Conservation (phyloP, 2,797 vertebrate genomes). For the Ptychobarbus kaznakovi region DNA sequence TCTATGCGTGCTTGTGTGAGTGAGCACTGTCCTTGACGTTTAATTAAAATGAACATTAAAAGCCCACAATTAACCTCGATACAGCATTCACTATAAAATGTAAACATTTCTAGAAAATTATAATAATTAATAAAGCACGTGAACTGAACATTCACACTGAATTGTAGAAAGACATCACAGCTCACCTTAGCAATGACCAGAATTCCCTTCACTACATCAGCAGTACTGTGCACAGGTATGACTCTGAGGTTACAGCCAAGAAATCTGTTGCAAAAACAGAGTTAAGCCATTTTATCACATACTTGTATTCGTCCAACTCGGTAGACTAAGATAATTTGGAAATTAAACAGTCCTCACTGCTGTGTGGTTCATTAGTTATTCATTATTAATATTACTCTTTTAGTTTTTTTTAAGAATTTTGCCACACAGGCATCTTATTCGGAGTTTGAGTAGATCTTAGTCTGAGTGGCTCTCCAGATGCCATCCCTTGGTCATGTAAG, state of each 20-base stretch:
- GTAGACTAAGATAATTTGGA: background rate
- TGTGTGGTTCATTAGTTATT: background rate
- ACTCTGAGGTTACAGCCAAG: constrained; percentile 87
- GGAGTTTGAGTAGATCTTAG: background rate
- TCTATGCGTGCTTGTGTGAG: background rate
- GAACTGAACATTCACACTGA: background rate
- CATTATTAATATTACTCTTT: background rate
- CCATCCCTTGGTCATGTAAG: background rate
- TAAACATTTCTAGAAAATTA: background rate
- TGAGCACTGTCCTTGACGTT: background rate
- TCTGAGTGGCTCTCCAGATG: background rate
- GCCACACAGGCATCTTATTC: background rate
- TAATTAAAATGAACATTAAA: background rate
- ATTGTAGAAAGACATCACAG: background rate
- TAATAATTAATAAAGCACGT: background rate
- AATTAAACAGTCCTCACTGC: background rate
- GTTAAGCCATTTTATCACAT: background rate
- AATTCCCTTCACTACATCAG: constrained; percentile 86
- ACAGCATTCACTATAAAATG: background rate
- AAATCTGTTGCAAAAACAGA: constrained; percentile 77
- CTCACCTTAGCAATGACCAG: constrained; percentile 90
- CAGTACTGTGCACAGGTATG: constrained; percentile 84
- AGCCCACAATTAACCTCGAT: background rate
- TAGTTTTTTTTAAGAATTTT: background rate
- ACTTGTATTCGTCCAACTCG: background rate